Evolutionary conservation across 2,888 invertebrate species (phyloP).

Genomic region (Anodontia alba): DNA sequence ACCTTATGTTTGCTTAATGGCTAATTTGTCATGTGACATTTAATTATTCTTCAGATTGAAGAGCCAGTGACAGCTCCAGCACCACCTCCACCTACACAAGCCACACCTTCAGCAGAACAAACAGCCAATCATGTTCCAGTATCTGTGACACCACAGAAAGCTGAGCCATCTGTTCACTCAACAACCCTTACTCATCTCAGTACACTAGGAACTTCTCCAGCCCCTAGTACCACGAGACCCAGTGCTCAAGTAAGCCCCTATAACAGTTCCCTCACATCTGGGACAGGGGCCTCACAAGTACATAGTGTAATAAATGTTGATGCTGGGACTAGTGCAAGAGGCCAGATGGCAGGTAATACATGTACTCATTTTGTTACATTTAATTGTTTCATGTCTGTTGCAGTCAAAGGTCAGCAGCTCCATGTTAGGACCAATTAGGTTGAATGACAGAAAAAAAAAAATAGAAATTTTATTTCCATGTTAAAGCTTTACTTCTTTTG

Average conservation of each 20-base stretch:
- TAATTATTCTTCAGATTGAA: conserved; percentile 57
- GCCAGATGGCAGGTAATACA: conserved; percentile 44
- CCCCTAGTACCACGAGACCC: conserved; percentile 55
- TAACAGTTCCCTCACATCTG: conserved; percentile 58
- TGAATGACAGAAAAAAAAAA: too few species aligned
- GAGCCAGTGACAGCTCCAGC: conserved; percentile 54
- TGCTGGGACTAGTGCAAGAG: conserved; percentile 74
- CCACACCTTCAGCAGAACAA: conserved; percentile 25
- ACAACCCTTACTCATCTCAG: conserved; percentile 33
- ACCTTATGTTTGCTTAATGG: too few species aligned
- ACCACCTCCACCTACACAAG: conserved; percentile 22
- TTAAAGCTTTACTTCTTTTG: too few species aligned
- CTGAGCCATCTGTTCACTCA: conserved; percentile 29
- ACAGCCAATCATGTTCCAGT: conserved; percentile 14
- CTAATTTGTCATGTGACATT: too few species aligned
- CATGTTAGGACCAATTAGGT: too few species aligned
- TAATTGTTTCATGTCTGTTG: too few species aligned
- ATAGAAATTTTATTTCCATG: too few species aligned
- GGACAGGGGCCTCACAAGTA: conserved; percentile 47
- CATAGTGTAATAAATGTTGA: conserved; percentile 81
- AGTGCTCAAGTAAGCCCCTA: conserved; percentile 72
- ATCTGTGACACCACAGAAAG: conserved; percentile 11
- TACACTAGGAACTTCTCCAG: conserved; percentile 54
- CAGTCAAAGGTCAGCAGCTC: too few species aligned
- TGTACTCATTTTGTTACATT: too few species aligned